Base-by-base conservation (phyloP, 2,113 vertebrate species). In the Peromyscus polionotus region DNA sequence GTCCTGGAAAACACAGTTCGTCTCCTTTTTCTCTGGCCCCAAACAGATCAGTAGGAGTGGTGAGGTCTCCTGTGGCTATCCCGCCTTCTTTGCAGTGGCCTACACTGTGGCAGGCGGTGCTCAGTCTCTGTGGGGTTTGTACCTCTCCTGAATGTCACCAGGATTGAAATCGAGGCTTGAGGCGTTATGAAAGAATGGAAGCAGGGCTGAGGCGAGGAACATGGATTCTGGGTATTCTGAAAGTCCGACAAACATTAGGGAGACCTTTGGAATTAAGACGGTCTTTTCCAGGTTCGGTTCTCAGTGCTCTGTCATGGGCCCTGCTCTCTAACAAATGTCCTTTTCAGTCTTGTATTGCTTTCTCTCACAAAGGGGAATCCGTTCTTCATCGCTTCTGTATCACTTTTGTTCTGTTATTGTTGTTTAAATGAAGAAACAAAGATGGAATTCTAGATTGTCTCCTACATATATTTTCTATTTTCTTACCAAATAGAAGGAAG, bases 391-490 rank as follows among this genome's bases (percentile, higher is more conserved):
- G 59, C 72, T 77, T 16, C 48, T 20, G 33, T 36, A 11, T 36
- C 42, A 33, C 70, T 24, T 24, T 95, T 94, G 85, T 72, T 89
- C 39, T 67, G 59, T 20, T 51, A 54, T 59, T 65, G n/a, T 79
- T 42, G 48, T 88, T 94, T 72, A 93, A 83, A 45, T 63, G 33
- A 80, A 42, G 67, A 89, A 70, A 75, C 22, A 39, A 91, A 61
- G 67, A 80, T 9, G 75, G 76, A 72, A 39, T 88, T 17, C 77
- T 36, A 95, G 83, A 84, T 36, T 17, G 57, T 42, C 57, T 39
- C n/a, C 39, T n/a, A 26, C 13, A 39, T 39, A 7, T 42, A 61
- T 61, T 83, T 61, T 83, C 57, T 42, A 16, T 63, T 42, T n/a
- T 39, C 20, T 42, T 42, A 84, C 22, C 51, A 61, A 75, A 76